phyloP scores from a whole-genome alignment of 2,797 vertebrate genomes.

The Xyrichtys novacula region DNA sequence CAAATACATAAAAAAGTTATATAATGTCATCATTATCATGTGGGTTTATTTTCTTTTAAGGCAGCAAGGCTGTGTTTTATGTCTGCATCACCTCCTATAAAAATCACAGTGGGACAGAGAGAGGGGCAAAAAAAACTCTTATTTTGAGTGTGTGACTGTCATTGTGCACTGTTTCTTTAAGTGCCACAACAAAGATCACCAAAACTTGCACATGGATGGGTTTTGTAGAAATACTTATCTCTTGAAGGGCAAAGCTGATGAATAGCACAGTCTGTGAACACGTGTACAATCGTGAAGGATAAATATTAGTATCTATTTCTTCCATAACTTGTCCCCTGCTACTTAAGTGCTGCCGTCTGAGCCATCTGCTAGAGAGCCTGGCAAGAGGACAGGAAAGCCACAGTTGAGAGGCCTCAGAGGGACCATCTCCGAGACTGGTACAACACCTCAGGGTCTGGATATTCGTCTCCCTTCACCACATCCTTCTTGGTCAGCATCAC shows the following conservation, averaged over 20 bases:
- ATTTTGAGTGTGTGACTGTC: background rate
- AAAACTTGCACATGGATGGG: background rate
- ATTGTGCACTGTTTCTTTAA: background rate
- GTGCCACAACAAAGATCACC: background rate
- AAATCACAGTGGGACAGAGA: background rate
- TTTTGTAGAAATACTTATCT: background rate
- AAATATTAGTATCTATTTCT: constrained; percentile 1
- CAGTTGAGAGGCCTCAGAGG: constrained; percentile 43
- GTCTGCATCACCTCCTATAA: background rate
- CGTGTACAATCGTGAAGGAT: background rate
- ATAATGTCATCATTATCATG: too few relatives aligned
- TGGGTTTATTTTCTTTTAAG: constrained; percentile 14
- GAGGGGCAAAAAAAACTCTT: background rate
- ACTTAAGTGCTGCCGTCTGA: constrained; percentile 27
- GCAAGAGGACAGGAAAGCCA: constrained; percentile 51
- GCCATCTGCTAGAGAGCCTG: constrained; percentile 67
- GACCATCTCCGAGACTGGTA: constrained; percentile 44
- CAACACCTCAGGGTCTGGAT: constrained; percentile 50
- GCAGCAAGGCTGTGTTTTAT: background rate
- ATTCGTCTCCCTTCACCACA: constrained; percentile 61
- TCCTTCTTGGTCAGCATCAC: constrained; percentile 70
- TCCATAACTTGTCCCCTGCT: constrained; percentile 31
- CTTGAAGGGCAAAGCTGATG: constrained; percentile 14
- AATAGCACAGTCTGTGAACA: background rate
- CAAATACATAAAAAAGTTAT: background rate